Base-by-base conservation (phyloP, 2,797 vertebrate species). In the Nasua narica region DNA sequence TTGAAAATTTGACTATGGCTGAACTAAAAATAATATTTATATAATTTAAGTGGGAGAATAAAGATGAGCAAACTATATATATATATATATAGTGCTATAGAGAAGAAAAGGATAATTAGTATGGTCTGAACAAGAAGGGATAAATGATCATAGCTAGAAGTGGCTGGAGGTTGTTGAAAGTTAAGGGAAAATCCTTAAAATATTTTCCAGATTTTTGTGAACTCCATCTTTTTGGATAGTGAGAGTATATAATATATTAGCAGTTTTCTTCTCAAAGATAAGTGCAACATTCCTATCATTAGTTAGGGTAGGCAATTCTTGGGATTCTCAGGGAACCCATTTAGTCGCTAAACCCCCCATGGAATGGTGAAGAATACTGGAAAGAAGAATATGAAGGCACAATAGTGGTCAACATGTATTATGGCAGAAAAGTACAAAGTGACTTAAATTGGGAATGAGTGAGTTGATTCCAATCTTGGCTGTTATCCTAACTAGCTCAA, bases 341-440 rank as follows among this genome's bases (percentile, higher is more conserved):
- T 10, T 9, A n/a, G 43, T 54, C 35, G 4, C 40, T 11, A 40
- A 65, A 67, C 9, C 11, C 15, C n/a, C 12, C 23, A 23, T 23
- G 25, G 5, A 10, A 15, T 69, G 21, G 6, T 2, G 5, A 0
- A n/a, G 78, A 25, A n/a, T 25, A 32, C 0, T 32, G 4, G 5
- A 35, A 67, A 58, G 43, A 77, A 46, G n/a, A 3, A n/a, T 10
- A 32, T n/a, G n/a, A 65, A 2, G 29, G 29, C 23, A 58, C 1
- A 74, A 12, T 0, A 12, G 3, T 16, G 5, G n/a, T 65, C 12
- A 60, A 21, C 15, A 67, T 10, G 19, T 19, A 50, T 58, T 40
- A 79, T n/a, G 13, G 69, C 50, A 78, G 25, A 54, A 62, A 65
- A 56, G 7, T 54, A n/a, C 18, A 48, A 23, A 50, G 13, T 48